Evolutionary conservation across 2,888 invertebrate species (phyloP).

Genomic region (Andrena minutula): DNA sequence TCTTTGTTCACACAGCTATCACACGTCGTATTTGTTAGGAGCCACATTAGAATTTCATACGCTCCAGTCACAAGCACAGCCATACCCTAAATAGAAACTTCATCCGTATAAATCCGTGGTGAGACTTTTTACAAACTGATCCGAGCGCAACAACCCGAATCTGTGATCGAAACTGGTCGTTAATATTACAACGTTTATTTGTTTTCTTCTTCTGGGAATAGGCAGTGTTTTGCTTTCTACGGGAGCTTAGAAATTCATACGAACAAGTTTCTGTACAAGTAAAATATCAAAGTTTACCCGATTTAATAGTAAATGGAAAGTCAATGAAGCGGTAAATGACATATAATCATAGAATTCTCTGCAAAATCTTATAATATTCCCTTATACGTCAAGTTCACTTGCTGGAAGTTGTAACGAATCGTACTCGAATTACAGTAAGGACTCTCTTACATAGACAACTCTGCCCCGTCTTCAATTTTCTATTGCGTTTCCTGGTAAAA

Average conservation of each 20-base stretch:
- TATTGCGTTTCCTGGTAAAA: conserved; percentile 43
- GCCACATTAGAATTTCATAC: conserved; percentile 42
- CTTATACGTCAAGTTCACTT: conserved; percentile 37
- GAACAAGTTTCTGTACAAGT: conserved; percentile 60
- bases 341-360: conserved; percentile 31
- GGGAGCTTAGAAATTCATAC: conserved; percentile 63
- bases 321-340: conserved; percentile 51
- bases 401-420: conserved; percentile 45
- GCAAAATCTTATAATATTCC: conserved; percentile 26
- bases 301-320: conserved; percentile 46
- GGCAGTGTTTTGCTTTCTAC: conserved; percentile 68
- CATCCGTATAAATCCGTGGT: conserved; percentile 38
- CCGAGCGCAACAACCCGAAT: conserved; percentile 29
- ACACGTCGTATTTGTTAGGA: conserved; percentile 47
- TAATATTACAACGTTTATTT: conserved; percentile 57
- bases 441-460: conserved; percentile 44
- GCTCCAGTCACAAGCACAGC: conserved; percentile 35
- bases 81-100: conserved; percentile 55
- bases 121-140: conserved; percentile 52
- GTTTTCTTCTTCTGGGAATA: conserved; percentile 48
- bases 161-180: conserved; percentile 54
- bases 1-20: conserved; percentile 41
- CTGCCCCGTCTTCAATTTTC: conserved; percentile 32
- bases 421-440: conserved; percentile 30
- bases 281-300: conserved; percentile 54